Base-by-base conservation (phyloP, 2,888 invertebrate genomes). In the Strigamia maritima region DNA sequence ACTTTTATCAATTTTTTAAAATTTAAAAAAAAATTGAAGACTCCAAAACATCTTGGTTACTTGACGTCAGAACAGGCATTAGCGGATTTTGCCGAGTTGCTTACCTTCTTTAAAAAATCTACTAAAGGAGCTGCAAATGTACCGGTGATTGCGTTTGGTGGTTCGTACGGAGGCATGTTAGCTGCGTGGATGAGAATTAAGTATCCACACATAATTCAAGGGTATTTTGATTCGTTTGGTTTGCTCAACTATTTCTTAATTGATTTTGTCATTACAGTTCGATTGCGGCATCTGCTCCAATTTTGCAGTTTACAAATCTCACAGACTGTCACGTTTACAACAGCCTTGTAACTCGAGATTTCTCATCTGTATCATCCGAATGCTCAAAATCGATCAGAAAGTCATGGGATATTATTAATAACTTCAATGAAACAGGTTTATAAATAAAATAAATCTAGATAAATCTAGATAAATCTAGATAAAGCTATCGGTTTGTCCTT, bases 141-240 rank as follows among this genome's bases (percentile, higher is more conserved):
- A 83, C 93, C 95, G 0, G 94, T 98, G 6, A 91, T 98, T 82
- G 93, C 93, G 0, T 90, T 92, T 84, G 89, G 91, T 84, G 94
- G 98, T 0, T 97, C 97, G 0, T 98, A 99, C 85, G 98, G 98
- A 0, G 98, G 98, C 35, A 98, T 99, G 98, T 87, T 99, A 35
- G 90, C 98, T 0, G 94, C 98, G 0, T 99, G 98, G 94, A 90
- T 98, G 84, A 90, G 98, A 49, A 93, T 97, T 86, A 98, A 98
- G 87, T 98, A 98, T 87, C 98, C 98, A 0, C 93, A 95, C 84
- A 84, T 94, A 40, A 91, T 97, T 10, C 87, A 89, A 35, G 98
- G 91, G 91, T 91, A 84, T 82, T 85, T 81, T 44, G 60, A 44
- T 44, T 16, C 80, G 82, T 77, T 77, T 77, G 0, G 31, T 70